Conservation (phyloP, 2,888 invertebrate species). For the Argynnis bischoffii region DNA sequence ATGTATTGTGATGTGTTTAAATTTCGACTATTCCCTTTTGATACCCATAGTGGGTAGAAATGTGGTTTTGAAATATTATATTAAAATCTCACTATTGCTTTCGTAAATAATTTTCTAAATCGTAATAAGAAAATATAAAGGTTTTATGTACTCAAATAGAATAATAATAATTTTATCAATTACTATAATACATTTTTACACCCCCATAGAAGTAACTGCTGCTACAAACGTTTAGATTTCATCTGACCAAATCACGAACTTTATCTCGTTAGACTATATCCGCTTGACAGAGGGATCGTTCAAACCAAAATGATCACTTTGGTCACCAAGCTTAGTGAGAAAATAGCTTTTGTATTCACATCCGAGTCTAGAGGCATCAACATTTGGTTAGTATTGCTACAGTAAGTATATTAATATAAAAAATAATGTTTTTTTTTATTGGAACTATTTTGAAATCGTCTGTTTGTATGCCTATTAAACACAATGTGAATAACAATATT, state of each 20-base stretch:
- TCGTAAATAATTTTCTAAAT: slow-evolving; percentile 4
- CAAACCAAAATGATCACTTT: too few relatives aligned
- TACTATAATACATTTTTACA: slow-evolving; percentile 12
- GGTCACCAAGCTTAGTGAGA: too few relatives aligned
- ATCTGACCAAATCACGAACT: neutral
- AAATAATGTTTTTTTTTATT: too few relatives aligned
- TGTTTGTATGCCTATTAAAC: too few relatives aligned
- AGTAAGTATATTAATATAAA: too few relatives aligned
- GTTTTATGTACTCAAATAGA: slow-evolving; percentile 15
- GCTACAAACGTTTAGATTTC: slow-evolving; percentile 1
- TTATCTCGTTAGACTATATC: neutral
- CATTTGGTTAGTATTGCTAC: too few relatives aligned
- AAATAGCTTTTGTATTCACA: too few relatives aligned
- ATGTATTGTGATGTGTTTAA: slow-evolving; percentile 5
- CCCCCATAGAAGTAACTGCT: slow-evolving; percentile 4
- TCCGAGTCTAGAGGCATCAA: too few relatives aligned
- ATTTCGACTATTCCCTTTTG: neutral
- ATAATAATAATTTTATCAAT: slow-evolving; percentile 14
- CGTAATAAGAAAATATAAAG: slow-evolving; percentile 16
- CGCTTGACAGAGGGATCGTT: too few relatives aligned
- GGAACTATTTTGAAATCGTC: too few relatives aligned
- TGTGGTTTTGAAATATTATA: neutral
- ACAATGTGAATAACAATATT: too few relatives aligned
- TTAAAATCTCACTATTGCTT: slow-evolving; percentile 1
- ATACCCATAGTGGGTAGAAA: neutral